phyloP scores from a whole-genome alignment of 1,140 invertebrate genomes.

The Eumaeus atala region DNA sequence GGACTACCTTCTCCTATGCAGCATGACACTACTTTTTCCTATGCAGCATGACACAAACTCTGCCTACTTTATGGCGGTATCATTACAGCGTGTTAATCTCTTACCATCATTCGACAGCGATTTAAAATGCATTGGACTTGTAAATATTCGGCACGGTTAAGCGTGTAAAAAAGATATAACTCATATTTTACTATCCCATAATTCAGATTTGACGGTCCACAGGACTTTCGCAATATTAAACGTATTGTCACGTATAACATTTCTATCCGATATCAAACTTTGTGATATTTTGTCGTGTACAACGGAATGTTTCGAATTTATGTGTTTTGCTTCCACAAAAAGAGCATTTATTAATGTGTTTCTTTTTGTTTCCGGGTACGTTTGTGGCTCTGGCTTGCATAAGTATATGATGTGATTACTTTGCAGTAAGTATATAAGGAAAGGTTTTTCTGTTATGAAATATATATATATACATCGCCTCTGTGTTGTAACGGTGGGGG shows the following conservation, averaged over 20 bases:
- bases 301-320: constrained; percentile 2
- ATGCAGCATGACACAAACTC: too few relatives aligned
- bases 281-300: constrained; percentile 9
- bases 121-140: too few relatives aligned
- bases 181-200: constrained; percentile 10
- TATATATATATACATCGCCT: too few relatives aligned
- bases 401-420: too few relatives aligned
- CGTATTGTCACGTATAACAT: constrained; percentile 9
- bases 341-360: not conserved
- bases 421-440: too few relatives aligned
- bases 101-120: too few relatives aligned
- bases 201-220: constrained; percentile 5
- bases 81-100: too few relatives aligned
- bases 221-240: constrained; percentile 9
- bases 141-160: not conserved
- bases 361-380: not conserved
- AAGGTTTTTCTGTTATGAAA: too few relatives aligned
- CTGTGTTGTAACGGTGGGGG: too few relatives aligned
- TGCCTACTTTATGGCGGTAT: too few relatives aligned
- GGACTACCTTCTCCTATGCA: too few relatives aligned
- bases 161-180: constrained; percentile 5
- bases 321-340: constrained; percentile 1
- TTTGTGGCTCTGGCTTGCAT: not conserved
- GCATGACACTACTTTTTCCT: too few relatives aligned
- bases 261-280: constrained; percentile 9